These are phyloP conservation scores for Heliconius himera DNA, from an alignment of 1,140 invertebrate genomes.

Conservation along the genomic window DNA sequence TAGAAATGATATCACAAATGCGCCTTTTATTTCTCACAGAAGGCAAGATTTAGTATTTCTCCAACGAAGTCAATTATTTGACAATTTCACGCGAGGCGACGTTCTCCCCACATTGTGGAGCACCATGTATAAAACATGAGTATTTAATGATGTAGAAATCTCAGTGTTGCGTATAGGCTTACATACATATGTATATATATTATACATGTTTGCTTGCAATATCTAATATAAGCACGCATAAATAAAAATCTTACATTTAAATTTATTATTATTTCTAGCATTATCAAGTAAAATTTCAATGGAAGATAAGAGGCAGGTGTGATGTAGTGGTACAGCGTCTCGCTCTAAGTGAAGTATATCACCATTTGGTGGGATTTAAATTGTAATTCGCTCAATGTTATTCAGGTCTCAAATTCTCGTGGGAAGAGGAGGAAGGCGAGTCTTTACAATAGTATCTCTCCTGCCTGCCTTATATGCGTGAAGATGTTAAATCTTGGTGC, in stretches of 20 bases:
- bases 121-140: constrained; percentile 12
- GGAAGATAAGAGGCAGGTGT: too few species aligned
- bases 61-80: constrained; percentile 14
- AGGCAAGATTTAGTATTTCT: constrained; percentile 5
- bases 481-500: too few species aligned
- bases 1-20: constrained; percentile 7
- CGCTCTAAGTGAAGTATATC: too few species aligned
- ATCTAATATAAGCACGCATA: neutral
- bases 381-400: too few species aligned
- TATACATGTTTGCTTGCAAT: neutral
- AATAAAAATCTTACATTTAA: too few species aligned
- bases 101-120: constrained; percentile 1
- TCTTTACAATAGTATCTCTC: too few species aligned
- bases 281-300: neutral
- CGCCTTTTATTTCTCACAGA: constrained; percentile 2
- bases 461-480: too few species aligned
- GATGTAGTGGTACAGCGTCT: too few species aligned
- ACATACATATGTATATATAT: neutral
- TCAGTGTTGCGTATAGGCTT: neutral
- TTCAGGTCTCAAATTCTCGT: too few species aligned
- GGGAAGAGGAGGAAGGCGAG: too few species aligned
- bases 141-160: constrained; percentile 14
- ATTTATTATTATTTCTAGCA: neutral
- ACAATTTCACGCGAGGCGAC: constrained; percentile 12
- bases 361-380: too few species aligned